These are phyloP conservation scores for Sitta carolinensis DNA, from an alignment of 2,797 vertebrate species.

Conservation along the genomic window DNA sequence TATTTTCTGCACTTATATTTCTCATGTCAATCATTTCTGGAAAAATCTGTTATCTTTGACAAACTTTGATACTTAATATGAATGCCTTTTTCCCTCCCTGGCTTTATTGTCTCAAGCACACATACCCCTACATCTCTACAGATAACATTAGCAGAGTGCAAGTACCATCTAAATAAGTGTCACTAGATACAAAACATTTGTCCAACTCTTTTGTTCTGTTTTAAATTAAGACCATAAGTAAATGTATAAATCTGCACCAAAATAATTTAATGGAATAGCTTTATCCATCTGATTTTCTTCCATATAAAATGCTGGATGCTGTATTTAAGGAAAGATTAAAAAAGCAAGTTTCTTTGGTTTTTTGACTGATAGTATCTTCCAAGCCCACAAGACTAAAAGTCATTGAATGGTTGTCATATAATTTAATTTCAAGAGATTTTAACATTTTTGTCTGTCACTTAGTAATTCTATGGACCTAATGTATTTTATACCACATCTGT, in stretches of 20 bases:
- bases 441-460: neutral
- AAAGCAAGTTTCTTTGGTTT: neutral
- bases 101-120: neutral
- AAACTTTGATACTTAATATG: neutral
- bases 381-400: neutral
- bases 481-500: conserved; percentile 1
- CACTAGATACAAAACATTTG: neutral
- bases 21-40: neutral
- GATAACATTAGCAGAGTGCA: neutral
- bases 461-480: neutral
- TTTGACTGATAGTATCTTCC: neutral
- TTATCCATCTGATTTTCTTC: neutral
- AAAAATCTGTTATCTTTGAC: conserved; percentile 14
- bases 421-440: conserved; percentile 12
- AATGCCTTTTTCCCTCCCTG: neutral
- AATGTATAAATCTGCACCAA: neutral
- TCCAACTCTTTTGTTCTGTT: neutral
- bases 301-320: neutral
- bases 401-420: neutral
- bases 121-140: neutral
- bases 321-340: conserved; percentile 8
- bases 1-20: neutral
- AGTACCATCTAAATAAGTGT: neutral
- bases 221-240: neutral
- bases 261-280: neutral